These are phyloP conservation scores for Aphis craccivora DNA, from an alignment of 1,140 invertebrate species.

Conservation along the genomic window DNA sequence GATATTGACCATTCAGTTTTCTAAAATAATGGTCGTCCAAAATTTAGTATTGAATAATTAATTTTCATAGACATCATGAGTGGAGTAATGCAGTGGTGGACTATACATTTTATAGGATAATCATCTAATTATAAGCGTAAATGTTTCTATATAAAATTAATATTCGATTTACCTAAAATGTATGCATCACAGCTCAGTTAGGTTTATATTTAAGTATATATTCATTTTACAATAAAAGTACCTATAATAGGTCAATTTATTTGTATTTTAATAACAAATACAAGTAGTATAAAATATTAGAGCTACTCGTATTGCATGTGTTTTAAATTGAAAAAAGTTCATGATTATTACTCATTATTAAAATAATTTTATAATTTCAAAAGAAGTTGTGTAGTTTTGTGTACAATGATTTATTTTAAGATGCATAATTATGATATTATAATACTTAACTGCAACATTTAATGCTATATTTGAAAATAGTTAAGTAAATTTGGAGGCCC, in stretches of 20 bases:
- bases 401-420: background rate
- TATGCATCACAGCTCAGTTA: background rate
- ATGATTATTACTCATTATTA: background rate
- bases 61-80: background rate
- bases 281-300: background rate
- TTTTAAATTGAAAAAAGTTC: background rate
- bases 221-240: background rate
- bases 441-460: background rate
- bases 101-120: background rate
- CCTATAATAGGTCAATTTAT: background rate
- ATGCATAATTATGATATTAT: background rate
- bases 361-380: background rate
- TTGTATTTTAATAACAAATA: background rate
- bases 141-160: background rate
- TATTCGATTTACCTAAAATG: background rate
- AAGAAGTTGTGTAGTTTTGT: background rate
- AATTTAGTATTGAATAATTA: background rate
- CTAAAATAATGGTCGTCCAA: background rate
- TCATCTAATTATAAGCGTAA: background rate
- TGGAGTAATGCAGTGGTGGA: background rate
- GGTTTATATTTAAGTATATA: too few species aligned
- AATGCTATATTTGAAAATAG: constrained; percentile 63
- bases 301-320: background rate
- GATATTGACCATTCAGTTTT: background rate
- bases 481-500: constrained; percentile 72